Evolutionary conservation across 2,888 invertebrate genomes (phyloP), one percentile per base, ranked within the genome.

Genomic region (Scaeva pyrastri): DNA sequence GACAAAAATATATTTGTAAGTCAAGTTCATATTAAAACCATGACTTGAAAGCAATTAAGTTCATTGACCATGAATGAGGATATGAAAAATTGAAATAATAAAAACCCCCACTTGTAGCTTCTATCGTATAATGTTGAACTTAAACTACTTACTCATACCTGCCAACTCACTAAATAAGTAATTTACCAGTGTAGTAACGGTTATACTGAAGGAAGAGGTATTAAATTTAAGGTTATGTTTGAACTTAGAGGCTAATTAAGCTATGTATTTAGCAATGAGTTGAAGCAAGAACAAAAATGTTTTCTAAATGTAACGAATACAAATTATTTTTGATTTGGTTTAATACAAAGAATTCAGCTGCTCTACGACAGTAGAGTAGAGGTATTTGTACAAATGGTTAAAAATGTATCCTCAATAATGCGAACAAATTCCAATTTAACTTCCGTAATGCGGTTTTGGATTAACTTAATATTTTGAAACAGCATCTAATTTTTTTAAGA

Each of bases 21-120:
- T 56, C 56, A 56, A 31, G 31, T 36, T 56, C 14, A 41, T 31
- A 39, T 60, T 60, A 60, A 10, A 60, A 60, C 14, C 21, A 19
- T 39, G 19, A 41, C 41, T 60, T 60, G 60, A 60, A 39, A 39
- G 60, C 60, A 60, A 60, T 60, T 60, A 60, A 41, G 39, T 39
- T 60, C 60, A 60, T 60, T 60, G 60, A 21, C 60, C 60, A 60
- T 60, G 60, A 60, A 60, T 60, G 60, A 60, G 56, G 56, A 56
- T 56, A 36, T 60, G 39, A 60, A 60, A 60, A 39, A 60, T 41
- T 60, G 21, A 41, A 60, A 41, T 16, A 56, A 56, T 56, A 56
- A 56, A 56, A n/a, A 56, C 1, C 16, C 16, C n/a, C 31, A 56
- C 56, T 56, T 36, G 26, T n/a, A n/a, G 19, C 0, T n/a, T n/a